Conservation (phyloP, 1,140 invertebrate species). For the Hirudo medicinalis region DNA sequence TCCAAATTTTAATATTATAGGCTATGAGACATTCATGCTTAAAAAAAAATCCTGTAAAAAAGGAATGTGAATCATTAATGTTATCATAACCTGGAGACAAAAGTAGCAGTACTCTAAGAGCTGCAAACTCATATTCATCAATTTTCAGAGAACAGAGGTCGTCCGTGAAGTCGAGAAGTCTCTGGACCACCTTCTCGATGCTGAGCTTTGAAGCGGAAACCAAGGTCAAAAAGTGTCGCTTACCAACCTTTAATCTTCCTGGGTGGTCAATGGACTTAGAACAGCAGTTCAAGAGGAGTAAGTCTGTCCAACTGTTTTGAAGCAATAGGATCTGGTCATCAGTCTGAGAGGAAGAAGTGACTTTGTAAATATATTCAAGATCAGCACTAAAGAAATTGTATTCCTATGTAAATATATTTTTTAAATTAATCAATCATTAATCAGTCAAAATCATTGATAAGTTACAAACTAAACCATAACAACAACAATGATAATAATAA, state of each 20-base stretch:
- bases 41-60: not conserved
- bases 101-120: slow-evolving; percentile 80
- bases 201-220: slow-evolving; percentile 55
- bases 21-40: not conserved
- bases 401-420: too few relatives aligned
- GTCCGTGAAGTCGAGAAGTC: slow-evolving; percentile 86
- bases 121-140: slow-evolving; percentile 92
- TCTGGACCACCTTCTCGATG: slow-evolving; percentile 58
- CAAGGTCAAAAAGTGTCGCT: slow-evolving; percentile 43
- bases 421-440: too few relatives aligned
- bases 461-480: too few relatives aligned
- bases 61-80: too few relatives aligned
- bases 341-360: slow-evolving; percentile 48
- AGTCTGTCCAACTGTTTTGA: slow-evolving; percentile 93
- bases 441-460: too few relatives aligned
- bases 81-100: slow-evolving; percentile 65
- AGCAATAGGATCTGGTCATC: slow-evolving; percentile 91
- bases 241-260: slow-evolving; percentile 49
- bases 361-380: not conserved
- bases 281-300: slow-evolving; percentile 58
- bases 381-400: too few relatives aligned
- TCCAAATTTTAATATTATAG: too few relatives aligned
- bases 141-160: slow-evolving; percentile 72
- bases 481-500: too few relatives aligned
- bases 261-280: slow-evolving; percentile 33